Evolutionary conservation across 2,888 invertebrate species (phyloP).

Genomic region (Metopia argyrocephala): DNA sequence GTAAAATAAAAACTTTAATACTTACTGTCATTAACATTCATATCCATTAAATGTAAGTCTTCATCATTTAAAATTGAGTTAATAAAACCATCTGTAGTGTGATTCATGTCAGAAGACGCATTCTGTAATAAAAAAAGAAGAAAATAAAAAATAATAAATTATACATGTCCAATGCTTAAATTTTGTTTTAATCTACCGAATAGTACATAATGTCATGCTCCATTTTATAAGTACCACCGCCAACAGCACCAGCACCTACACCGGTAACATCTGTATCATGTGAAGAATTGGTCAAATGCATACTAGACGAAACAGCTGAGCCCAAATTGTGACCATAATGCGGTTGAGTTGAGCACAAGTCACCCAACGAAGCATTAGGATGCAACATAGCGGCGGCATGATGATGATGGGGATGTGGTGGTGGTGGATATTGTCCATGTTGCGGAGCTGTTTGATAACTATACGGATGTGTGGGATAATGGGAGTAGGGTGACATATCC

Average conservation of each 20-base stretch:
- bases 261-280: constrained; percentile 81
- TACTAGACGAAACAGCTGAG: constrained; percentile 87
- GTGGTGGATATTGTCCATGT: constrained; percentile 78
- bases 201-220: constrained; percentile 90
- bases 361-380: constrained; percentile 81
- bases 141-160: background rate
- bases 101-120: constrained; percentile 84
- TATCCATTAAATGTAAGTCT: constrained; percentile 93
- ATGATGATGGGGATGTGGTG: constrained; percentile 75
- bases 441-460: constrained; percentile 76
- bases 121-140: constrained; percentile 77
- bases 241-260: constrained; percentile 83
- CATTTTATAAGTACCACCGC: constrained; percentile 84
- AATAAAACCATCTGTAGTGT: constrained; percentile 90
- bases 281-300: constrained; percentile 87
- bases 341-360: constrained; percentile 75
- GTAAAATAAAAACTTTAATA: constrained; percentile 62
- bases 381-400: constrained; percentile 78
- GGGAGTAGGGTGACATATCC: constrained; percentile 78
- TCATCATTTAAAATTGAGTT: constrained; percentile 93
- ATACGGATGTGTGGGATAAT: constrained; percentile 79
- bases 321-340: constrained; percentile 83
- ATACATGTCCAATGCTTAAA: background rate
- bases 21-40: constrained; percentile 93
- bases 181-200: constrained; percentile 81